Evolutionary conservation across 2,888 invertebrate species (phyloP).

Genomic region (Hirtodrosophila confusa): DNA sequence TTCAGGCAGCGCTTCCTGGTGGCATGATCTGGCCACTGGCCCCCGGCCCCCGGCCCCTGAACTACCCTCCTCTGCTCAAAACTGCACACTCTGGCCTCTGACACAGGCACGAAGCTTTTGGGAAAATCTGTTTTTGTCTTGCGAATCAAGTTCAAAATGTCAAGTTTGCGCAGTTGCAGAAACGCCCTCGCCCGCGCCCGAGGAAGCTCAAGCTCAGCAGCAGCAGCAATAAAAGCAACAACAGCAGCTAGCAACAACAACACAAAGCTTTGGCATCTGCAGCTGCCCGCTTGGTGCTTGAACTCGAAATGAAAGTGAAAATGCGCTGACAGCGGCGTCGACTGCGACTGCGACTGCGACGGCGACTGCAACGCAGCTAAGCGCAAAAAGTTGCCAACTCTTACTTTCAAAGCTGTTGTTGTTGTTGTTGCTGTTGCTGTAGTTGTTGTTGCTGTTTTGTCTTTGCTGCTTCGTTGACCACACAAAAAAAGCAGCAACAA

Average conservation of each 20-base stretch:
- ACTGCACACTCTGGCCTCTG: constrained; percentile 14
- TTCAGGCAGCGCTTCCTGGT: constrained; percentile 50
- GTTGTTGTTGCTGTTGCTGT: constrained; percentile 25
- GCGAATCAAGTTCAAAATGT: constrained; percentile 75
- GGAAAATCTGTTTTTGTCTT: constrained; percentile 8
- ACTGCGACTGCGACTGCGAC: constrained; percentile 4
- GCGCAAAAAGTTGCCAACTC: constrained; percentile 68
- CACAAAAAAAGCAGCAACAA: constrained; percentile 33
- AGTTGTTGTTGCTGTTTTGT: constrained; percentile 32
- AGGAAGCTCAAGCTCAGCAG: constrained; percentile 45
- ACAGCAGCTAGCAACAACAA: constrained; percentile 12
- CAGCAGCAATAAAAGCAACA: constrained; percentile 21
- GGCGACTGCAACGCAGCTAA: constrained; percentile 50
- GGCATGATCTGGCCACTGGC: constrained; percentile 12
- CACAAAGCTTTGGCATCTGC: constrained; percentile 24
- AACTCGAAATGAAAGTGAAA: constrained; percentile 82
- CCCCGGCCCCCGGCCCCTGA: too few relatives aligned
- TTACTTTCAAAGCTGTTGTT: constrained; percentile 66
- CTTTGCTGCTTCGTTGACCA: constrained; percentile 49
- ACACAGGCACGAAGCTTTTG: constrained; percentile 21
- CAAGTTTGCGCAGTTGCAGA: constrained; percentile 58
- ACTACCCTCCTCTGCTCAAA: background rate
- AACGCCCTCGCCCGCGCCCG: constrained; percentile 47
- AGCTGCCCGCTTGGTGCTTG: constrained; percentile 73
- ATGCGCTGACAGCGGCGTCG: constrained; percentile 48